Percentiles rank a stretch among this genome's conserved stretches.
phyloP scores from a whole-genome alignment of 2,797 vertebrate genomes.

The Gallirallus australis region DNA sequence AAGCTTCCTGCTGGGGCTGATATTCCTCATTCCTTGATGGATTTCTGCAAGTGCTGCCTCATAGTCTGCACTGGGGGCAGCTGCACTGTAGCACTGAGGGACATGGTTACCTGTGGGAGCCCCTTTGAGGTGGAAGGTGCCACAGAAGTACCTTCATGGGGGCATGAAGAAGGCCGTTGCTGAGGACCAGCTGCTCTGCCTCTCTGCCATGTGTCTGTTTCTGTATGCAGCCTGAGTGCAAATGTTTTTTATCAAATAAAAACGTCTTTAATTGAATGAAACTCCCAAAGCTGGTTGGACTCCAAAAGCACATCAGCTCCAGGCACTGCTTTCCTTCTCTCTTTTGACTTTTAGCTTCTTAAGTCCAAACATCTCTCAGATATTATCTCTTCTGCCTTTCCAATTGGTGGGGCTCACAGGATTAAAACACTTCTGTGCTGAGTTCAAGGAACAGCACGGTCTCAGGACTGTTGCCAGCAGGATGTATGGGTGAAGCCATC shows the following conservation, averaged over 20 bases:
- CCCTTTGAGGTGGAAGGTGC: not conserved
- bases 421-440: not conserved
- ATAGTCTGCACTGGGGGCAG: not conserved
- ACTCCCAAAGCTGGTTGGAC: not conserved
- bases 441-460: not conserved
- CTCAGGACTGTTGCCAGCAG: not conserved
- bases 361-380: not conserved
- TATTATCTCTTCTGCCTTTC: not conserved
- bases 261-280: not conserved
- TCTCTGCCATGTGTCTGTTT: not conserved
- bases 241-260: conserved; percentile 45
- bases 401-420: not conserved
- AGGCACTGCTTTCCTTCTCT: not conserved
- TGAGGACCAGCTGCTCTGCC: not conserved
- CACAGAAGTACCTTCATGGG: not conserved
- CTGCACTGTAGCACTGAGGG: not conserved
- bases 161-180: not conserved
- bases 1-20: not conserved
- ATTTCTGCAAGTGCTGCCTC: not conserved
- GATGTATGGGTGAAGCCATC: not conserved
- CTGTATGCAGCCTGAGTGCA: not conserved
- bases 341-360: not conserved
- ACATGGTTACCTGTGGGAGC: not conserved
- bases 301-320: conserved; percentile 1
- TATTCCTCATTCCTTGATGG: not conserved